phyloP scores from a whole-genome alignment of 1,140 invertebrate genomes.

The Drosophila micromelanica region DNA sequence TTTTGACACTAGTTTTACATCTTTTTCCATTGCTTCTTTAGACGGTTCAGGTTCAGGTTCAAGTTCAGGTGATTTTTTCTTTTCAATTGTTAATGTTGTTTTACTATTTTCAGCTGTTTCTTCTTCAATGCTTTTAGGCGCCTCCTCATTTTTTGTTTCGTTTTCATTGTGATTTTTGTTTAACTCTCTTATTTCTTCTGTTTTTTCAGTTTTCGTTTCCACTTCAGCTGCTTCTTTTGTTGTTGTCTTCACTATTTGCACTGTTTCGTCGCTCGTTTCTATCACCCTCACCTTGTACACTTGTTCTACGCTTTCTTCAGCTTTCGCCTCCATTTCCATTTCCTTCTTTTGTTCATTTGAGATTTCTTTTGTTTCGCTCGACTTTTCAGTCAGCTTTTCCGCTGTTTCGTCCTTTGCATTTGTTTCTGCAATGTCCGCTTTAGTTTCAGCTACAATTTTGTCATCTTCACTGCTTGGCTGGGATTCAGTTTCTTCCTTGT shows the following conservation, averaged over 20 bases:
- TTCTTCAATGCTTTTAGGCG: not conserved
- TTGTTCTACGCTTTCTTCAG: not conserved
- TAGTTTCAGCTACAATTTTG: not conserved
- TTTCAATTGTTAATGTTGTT: not conserved
- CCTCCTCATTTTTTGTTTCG: not conserved
- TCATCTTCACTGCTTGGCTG: not conserved
- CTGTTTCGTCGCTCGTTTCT: conserved; percentile 17
- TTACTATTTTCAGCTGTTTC: not conserved
- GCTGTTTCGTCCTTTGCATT: not conserved
- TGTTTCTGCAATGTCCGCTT: not conserved
- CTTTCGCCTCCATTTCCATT: not conserved
- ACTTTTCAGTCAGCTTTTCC: not conserved
- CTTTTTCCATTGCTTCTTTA: not conserved
- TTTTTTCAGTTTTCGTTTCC: conserved; percentile 4
- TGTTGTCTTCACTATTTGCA: not conserved
- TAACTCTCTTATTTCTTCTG: not conserved
- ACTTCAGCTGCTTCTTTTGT: not conserved
- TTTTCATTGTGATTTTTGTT: conserved; percentile 1
- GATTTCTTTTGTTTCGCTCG: conserved; percentile 39
- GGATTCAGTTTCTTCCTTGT: not conserved
- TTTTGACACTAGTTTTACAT: not conserved
- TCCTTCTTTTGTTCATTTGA: conserved; percentile 43
- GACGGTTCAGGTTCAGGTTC: not conserved
- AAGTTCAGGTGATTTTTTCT: not conserved
- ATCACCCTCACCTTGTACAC: conserved; percentile 27